Conservation (phyloP, 2,797 vertebrate genomes). For the Sciaenops ocellatus region DNA sequence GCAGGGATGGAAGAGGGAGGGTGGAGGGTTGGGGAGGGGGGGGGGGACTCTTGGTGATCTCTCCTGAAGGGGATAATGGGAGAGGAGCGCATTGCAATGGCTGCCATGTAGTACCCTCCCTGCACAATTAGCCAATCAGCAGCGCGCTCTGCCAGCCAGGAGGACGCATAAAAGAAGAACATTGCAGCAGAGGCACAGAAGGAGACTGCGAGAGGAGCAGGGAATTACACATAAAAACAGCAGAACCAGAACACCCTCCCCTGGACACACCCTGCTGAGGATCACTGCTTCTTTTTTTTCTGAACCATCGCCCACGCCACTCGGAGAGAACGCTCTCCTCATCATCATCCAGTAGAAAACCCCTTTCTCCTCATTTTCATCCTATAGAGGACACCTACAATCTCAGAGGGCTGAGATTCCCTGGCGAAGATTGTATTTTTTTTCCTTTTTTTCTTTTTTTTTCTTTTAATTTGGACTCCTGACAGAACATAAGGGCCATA, state of each 20-base stretch:
- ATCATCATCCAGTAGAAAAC: conserved; percentile 86
- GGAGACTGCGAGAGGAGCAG: conserved; percentile 87
- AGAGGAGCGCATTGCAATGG: conserved; percentile 88
- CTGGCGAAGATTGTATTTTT: conserved; percentile 84
- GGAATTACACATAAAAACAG: conserved; percentile 87
- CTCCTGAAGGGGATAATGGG: conserved; percentile 89
- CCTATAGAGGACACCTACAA: conserved; percentile 87
- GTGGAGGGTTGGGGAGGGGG: conserved; percentile 34
- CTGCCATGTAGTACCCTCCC: conserved; percentile 89
- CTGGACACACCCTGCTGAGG: conserved; percentile 91
- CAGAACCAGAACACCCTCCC: conserved; percentile 87
- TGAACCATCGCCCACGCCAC: conserved; percentile 87
- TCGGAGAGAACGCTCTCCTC: conserved; percentile 87
- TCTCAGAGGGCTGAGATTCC: conserved; percentile 85
- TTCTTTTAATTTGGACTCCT: conserved; percentile 81
- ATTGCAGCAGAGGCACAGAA: conserved; percentile 92
- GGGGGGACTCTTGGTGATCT: conserved; percentile 80
- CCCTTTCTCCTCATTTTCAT: conserved; percentile 87
- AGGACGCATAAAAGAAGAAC: conserved; percentile 91
- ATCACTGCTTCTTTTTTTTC: conserved; percentile 87
- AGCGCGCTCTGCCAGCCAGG: conserved; percentile 84
- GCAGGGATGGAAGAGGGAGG: conserved; percentile 77
- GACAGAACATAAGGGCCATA: conserved; percentile 65
- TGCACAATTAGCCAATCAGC: conserved; percentile 91
- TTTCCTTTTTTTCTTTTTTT: conserved; percentile 83